Percentiles rank a stretch among this genome's conserved stretches.
Evolutionary conservation across 2,797 vertebrate genomes (phyloP).

Genomic region (Lacerta agilis): DNA sequence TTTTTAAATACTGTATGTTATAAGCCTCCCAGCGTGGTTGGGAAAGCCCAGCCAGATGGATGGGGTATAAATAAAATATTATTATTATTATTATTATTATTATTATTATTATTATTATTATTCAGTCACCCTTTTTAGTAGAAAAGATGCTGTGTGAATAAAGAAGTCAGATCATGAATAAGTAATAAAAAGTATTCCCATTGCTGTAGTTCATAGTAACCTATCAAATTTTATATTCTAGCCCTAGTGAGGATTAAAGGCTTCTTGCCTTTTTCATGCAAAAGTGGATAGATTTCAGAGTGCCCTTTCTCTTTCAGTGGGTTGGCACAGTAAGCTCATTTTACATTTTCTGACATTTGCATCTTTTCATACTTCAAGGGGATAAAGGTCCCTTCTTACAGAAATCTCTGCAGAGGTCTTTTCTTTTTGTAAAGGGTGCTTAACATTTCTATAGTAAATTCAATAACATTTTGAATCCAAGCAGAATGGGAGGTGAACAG

Average conservation of each 20-base stretch:
- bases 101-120: too few relatives aligned
- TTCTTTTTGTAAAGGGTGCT: neutral
- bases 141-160: neutral
- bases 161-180: conserved; percentile 21
- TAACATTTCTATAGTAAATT: conserved; percentile 17
- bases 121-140: conserved; percentile 2
- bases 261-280: conserved; percentile 6
- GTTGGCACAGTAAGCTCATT: conserved; percentile 22
- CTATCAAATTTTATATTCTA: conserved; percentile 12
- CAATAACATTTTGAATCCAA: conserved; percentile 5
- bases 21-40: too few relatives aligned
- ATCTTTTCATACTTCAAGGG: neutral
- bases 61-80: too few relatives aligned
- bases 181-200: conserved; percentile 16
- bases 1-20: too few relatives aligned
- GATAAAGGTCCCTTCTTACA: conserved; percentile 20
- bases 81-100: too few relatives aligned
- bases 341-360: conserved; percentile 21
- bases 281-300: conserved; percentile 16
- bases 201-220: conserved; percentile 8
- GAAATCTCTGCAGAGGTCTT: conserved; percentile 20
- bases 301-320: conserved; percentile 3
- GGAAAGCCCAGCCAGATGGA: too few relatives aligned
- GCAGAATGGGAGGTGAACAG: neutral
- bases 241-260: conserved; percentile 11